A percentile compares a stretch with the other conserved stretches of the same genome.
phyloP scores from a whole-genome alignment of 1,140 invertebrate genomes.

The Drosophila pseudoananassae region DNA sequence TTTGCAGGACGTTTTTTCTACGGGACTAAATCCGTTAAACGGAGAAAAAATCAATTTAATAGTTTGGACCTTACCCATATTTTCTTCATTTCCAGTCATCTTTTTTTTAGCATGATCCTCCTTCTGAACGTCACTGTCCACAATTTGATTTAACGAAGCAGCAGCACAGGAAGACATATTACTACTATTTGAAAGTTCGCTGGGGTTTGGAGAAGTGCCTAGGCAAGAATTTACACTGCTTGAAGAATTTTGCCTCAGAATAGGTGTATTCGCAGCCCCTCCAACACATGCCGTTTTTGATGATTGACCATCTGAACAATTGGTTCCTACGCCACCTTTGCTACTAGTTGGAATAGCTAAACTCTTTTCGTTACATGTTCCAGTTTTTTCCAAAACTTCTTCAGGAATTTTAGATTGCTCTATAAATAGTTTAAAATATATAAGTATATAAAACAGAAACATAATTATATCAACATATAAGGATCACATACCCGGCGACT shows the following conservation, averaged over 20 bases:
- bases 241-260: conserved; percentile 41
- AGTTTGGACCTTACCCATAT: conserved; percentile 40
- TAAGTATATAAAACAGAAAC: background rate
- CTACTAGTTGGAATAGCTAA: background rate
- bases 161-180: conserved; percentile 35
- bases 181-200: conserved; percentile 56
- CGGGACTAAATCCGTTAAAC: background rate
- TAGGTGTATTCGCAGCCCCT: background rate
- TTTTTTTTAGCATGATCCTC: conserved; percentile 59
- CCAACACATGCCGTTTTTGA: conserved; percentile 16
- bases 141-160: conserved; percentile 14
- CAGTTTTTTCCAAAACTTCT: background rate
- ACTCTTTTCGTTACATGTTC: background rate
- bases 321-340: background rate
- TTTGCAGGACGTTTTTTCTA: conserved; percentile 27
- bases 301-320: conserved; percentile 15
- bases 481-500: background rate
- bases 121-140: conserved; percentile 42
- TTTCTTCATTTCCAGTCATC: conserved; percentile 52
- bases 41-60: background rate
- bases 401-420: background rate
- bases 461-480: background rate
- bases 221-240: conserved; percentile 41
- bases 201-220: conserved; percentile 32
- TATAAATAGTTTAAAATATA: background rate